Conservation (phyloP, 2,797 vertebrate species). For the Galagoides demidoff region DNA sequence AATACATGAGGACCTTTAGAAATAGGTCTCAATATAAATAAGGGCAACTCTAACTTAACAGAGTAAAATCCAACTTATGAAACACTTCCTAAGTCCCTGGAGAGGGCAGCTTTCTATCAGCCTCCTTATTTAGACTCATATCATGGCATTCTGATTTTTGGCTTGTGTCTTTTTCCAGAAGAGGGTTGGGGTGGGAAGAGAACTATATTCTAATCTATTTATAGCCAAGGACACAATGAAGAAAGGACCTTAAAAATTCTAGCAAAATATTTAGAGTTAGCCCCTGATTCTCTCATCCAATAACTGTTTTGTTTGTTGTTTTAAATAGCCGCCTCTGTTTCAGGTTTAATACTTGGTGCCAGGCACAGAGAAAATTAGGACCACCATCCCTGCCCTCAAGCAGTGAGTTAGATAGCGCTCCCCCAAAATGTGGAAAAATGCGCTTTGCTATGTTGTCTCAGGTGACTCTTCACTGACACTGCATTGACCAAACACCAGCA, state of each 20-base stretch:
- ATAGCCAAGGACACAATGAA: neutral
- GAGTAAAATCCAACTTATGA: neutral
- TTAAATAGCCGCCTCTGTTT: neutral
- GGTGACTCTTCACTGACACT: neutral
- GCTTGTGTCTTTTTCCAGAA: neutral
- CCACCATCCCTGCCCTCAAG: neutral
- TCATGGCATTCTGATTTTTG: neutral
- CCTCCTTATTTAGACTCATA: neutral
- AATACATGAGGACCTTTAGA: constrained; percentile 2
- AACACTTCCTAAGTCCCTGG: neutral
- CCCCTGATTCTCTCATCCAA: neutral
- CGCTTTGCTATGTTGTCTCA: neutral
- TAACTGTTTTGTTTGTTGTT: neutral
- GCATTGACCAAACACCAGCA: neutral
- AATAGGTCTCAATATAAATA: neutral
- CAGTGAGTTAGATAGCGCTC: neutral
- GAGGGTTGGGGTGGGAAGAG: neutral
- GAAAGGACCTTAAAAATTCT: neutral
- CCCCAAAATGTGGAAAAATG: neutral
- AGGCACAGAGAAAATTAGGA: neutral
- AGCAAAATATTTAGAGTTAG: neutral
- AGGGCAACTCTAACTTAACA: neutral
- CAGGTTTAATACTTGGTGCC: no score
- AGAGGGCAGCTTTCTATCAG: neutral
- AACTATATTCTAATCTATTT: neutral